These are phyloP conservation scores for Pavo muticus DNA, from an alignment of 2,113 vertebrate species.

Conservation along the genomic window DNA sequence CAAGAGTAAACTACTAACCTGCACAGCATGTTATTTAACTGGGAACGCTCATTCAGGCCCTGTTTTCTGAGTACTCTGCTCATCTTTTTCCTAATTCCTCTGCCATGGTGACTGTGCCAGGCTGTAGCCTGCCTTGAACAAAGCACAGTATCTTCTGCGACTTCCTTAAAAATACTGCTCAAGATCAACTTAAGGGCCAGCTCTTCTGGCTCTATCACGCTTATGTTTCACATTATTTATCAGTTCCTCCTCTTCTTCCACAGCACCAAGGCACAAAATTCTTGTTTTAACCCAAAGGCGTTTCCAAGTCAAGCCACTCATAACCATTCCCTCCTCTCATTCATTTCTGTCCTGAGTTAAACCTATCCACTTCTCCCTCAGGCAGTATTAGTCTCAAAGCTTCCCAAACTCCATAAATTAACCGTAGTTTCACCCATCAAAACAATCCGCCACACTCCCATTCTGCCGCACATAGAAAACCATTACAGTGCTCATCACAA, in stretches of 20 bases:
- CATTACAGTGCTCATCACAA: neutral
- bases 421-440: neutral
- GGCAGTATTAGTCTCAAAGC: neutral
- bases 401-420: neutral
- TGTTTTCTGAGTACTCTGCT: neutral
- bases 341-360: neutral
- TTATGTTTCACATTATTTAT: neutral
- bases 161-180: neutral
- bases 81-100: slow-evolving; percentile 6
- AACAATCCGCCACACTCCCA: neutral
- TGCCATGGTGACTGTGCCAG: neutral
- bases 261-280: neutral
- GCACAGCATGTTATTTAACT: neutral
- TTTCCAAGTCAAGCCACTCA: neutral
- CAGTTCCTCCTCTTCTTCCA: neutral
- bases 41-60: neutral
- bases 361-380: neutral
- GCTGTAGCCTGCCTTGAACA: neutral
- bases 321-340: neutral
- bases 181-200: neutral
- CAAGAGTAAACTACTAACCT: neutral
- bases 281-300: neutral
- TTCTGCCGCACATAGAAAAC: neutral
- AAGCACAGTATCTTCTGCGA: neutral
- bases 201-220: neutral